phyloP scores from a whole-genome alignment of 2,797 vertebrate genomes.

The Pseudopleuronectes americanus region DNA sequence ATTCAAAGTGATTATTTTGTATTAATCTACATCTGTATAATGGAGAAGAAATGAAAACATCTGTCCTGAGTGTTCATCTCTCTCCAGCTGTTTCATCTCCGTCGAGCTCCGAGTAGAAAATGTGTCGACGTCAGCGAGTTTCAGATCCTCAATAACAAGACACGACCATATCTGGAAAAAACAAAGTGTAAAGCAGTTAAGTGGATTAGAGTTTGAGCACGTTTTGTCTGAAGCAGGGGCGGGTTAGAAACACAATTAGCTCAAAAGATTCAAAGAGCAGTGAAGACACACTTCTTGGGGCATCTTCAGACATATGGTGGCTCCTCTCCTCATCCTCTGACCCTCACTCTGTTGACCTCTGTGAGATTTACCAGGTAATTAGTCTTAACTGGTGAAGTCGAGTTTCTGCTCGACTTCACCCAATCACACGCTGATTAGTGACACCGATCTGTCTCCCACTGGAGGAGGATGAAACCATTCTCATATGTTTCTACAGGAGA shows the following conservation, averaged over 20 bases:
- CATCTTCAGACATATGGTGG: slow-evolving; percentile 79
- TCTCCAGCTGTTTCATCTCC: background rate
- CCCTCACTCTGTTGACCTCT: slow-evolving; percentile 71
- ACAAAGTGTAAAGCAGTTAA: slow-evolving; percentile 75
- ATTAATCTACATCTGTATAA: background rate
- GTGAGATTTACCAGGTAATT: slow-evolving; percentile 72
- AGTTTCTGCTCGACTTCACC: slow-evolving; percentile 47
- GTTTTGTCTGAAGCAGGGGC: slow-evolving; percentile 77
- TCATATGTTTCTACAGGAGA: background rate
- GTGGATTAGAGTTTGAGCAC: slow-evolving; percentile 74
- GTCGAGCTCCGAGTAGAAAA: slow-evolving; percentile 36
- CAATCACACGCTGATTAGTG: slow-evolving; percentile 33
- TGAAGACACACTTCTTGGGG: slow-evolving; percentile 73
- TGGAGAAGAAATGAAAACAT: slow-evolving; percentile 3
- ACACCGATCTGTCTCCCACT: background rate
- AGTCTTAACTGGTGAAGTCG: slow-evolving; percentile 30
- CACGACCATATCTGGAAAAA: slow-evolving; percentile 57
- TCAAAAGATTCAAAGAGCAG: slow-evolving; percentile 85
- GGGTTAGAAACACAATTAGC: slow-evolving; percentile 75
- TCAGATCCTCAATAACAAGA: slow-evolving; percentile 44
- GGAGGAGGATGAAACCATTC: background rate
- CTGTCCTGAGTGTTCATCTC: background rate
- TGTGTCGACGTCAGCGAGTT: slow-evolving; percentile 53
- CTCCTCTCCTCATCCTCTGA: slow-evolving; percentile 74
- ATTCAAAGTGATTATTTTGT: no score